phyloP scores from a whole-genome alignment of 2,888 invertebrate species.

The Drosophila flavopinicola region DNA sequence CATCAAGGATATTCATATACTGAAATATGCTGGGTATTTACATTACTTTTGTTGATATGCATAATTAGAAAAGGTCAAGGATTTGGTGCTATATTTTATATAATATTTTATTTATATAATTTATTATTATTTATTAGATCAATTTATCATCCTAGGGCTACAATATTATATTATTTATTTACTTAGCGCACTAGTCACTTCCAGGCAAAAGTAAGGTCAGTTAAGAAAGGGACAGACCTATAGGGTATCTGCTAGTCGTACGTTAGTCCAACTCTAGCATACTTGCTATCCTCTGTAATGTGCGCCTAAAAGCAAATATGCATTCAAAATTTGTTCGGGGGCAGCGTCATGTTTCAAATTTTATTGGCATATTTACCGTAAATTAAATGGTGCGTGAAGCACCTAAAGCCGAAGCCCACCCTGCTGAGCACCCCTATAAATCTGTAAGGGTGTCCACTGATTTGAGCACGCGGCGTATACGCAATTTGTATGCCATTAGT shows the following conservation, averaged over 20 bases:
- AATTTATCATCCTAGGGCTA: no score
- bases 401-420: conserved; percentile 24
- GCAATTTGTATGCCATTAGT: conserved; percentile 65
- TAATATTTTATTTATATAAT: no score
- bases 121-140: no score
- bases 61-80: no score
- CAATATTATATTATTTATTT: no score
- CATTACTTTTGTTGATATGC: no score
- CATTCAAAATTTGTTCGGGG: conserved; percentile 54
- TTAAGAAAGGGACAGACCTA: not conserved
- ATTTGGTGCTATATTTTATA: no score
- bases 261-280: no score
- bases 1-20: not conserved
- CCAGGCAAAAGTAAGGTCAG: not conserved
- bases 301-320: conserved; percentile 58
- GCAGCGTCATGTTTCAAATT: conserved; percentile 68
- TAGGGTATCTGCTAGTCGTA: conserved; percentile 13
- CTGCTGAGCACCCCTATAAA: conserved; percentile 21
- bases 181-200: no score
- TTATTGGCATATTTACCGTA: conserved; percentile 77
- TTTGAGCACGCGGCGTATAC: conserved; percentile 62
- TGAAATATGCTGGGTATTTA: no score
- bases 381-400: conserved; percentile 75
- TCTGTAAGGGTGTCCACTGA: conserved; percentile 22
- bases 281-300: conserved; percentile 4